Base-by-base conservation (phyloP, 2,888 invertebrate species). In the Formica aserva region DNA sequence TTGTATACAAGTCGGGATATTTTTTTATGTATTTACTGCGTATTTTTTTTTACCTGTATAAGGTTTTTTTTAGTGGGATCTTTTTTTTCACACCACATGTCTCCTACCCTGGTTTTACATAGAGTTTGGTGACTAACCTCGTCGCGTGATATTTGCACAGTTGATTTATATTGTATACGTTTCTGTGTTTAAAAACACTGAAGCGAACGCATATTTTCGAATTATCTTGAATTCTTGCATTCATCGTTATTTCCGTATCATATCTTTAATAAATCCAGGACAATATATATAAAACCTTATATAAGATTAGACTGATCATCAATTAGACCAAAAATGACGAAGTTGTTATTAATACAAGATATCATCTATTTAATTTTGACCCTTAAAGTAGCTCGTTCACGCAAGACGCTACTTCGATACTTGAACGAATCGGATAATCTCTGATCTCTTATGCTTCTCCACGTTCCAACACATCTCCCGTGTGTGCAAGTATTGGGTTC, bases 81-180 rank as follows among this genome's bases (percentile, higher is more conserved):
- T 77, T 84, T 88, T 4, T 88, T 81, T 87, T 81, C 71, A 15
- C 82, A 32, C 55, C 83, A 52, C 55, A 65, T 84, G 89, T 84
- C 76, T 29, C 15, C 75, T 85, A 38, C 66, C 76, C 63, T 22
- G 77, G 55, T 82, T 82, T 87, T 82, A 74, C 80, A 62, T 76
- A 48, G 77, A 80, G 72, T 86, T 45, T 22, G 26, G 29, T 74
- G 82, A 65, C 35, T 60, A 75, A 71, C 66, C 87, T 72, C 67
- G 63, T 52, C 66, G 13, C 63, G 45, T 72, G 69, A 83, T 89
- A 71, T 88, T 85, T 84, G 82, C 83, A 45, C 45, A 77, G 76
- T 87, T 74, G 85, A 83, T 80, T 83, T 78, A 82, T 84, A 78
- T 82, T 65, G 78, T 85, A 78, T 15, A 57, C 83, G 67, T 81